Evolutionary conservation across 1,140 invertebrate species (phyloP).

Genomic region (Idris sp.): DNA sequence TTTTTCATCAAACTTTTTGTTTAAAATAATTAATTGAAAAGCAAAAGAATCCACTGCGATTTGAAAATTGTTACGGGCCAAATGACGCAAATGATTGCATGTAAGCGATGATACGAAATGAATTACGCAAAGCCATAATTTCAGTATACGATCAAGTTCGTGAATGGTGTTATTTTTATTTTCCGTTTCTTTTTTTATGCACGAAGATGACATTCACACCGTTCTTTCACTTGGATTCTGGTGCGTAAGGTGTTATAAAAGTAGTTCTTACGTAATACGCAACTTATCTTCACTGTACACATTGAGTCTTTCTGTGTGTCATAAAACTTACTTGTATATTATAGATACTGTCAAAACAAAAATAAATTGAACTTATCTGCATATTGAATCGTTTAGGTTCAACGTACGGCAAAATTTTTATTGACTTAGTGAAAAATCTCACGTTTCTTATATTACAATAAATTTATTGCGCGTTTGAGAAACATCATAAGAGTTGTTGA

Average conservation of each 20-base stretch:
- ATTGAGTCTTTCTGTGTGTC: constrained; percentile 52
- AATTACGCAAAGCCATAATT: constrained; percentile 28
- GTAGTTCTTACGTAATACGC: constrained; percentile 63
- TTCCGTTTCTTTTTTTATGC: constrained; percentile 50
- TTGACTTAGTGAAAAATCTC: too few relatives aligned
- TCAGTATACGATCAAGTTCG: constrained; percentile 33
- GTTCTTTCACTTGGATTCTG: constrained; percentile 54
- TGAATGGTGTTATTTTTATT: constrained; percentile 59
- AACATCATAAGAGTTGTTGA: too few relatives aligned
- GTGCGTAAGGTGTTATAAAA: constrained; percentile 63
- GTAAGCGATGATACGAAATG: constrained; percentile 19
- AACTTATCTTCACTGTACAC: constrained; percentile 63
- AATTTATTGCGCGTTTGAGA: too few relatives aligned
- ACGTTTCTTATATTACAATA: too few relatives aligned
- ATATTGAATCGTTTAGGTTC: too few relatives aligned
- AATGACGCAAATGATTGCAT: constrained; percentile 6
- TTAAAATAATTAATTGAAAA: too few relatives aligned
- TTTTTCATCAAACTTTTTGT: too few relatives aligned
- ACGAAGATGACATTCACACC: constrained; percentile 60
- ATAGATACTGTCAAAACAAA: constrained; percentile 25
- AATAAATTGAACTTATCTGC: too few relatives aligned
- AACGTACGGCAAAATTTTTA: too few relatives aligned
- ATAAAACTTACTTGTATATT: constrained; percentile 56
- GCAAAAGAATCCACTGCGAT: too few relatives aligned
- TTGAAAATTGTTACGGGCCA: background rate